Base-by-base conservation (phyloP, 2,888 invertebrate species). In the Diogma glabrata region DNA sequence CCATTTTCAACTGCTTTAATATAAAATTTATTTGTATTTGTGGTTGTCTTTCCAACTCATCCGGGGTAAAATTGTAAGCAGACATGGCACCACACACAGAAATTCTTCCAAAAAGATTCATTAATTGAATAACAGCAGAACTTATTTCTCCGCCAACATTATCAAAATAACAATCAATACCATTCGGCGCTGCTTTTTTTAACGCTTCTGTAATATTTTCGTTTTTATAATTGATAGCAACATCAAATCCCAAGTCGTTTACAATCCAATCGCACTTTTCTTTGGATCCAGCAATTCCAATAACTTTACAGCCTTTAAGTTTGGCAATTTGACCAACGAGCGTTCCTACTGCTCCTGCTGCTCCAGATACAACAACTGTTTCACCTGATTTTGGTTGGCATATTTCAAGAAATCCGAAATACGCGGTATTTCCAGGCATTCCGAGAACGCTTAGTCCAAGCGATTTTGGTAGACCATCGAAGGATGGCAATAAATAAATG, bases 261-360 rank as follows among this genome's bases (percentile, higher is more conserved):
- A 70, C 72, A 17, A 84, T 64, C 82, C 82, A 85, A 55, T 76
- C 69, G 56, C 81, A 79, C 71, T 87, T 87, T 17, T 77, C 79
- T 57, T 84, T 78, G 3, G 78, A 74, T 1, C 86, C 85, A 16
- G 83, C 79, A 57, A 82, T 77, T 4, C 84, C 87, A 57, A 87
- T 79, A 1, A 84, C 84, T 51, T 66, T 74, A 59, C 83, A 79
- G 12, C 80, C 82, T 65, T 81, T 74, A 47, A 81, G 75, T 70
- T 86, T 87, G 1, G 79, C 87, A 55, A 88, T 82, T 72, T 87
- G 87, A 3, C 87, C 87, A 22, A 85, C 87, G 47, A 81, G 74
- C 53, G 77, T 80, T 6, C 87, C 88, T 12, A 87, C 86, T 28
- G 86, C 87, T 16, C 87, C 87, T 20, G 83, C 87, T 12, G 87